Evolutionary conservation across 2,888 invertebrate species (phyloP), one percentile per base, ranked within the genome.

Genomic region (Leptinotarsa juncta): DNA sequence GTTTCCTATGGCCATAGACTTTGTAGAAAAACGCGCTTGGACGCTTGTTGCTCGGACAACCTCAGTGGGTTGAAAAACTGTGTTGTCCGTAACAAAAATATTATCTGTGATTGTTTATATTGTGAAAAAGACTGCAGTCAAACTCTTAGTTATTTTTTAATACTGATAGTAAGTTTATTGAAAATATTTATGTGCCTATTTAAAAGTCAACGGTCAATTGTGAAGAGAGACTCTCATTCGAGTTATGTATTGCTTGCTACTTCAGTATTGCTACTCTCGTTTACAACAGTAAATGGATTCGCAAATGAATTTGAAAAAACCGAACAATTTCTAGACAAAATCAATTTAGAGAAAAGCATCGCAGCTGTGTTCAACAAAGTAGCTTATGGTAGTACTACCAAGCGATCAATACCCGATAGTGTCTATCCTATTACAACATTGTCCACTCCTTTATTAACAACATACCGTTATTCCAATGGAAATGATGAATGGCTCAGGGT

Each of bases 341-440:
- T 91, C 77, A 90, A 91, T 81, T 86, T 92, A 81, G 93, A 93
- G 83, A 91, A 92, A 80, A 92, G 91, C 84, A 90, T 93, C 55
- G 92, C 91, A 10, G 93, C 93, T 26, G 91, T 93, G 69, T 90
- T 93, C 81, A 92, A 92, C 80, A 93, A 93, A 86, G 93, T 93
- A 65, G 92, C 93, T 0, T 92, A 93, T 82, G 92, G 92, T 20
- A 91, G 92, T 73, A 92, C 93, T 48, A 93, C 92, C n/a, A 93
- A 93, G 82, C 88, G 92, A 15, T 92, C 92, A 79, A 92, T 93
- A 80, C 91, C 92, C 16, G 92, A 92, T 72, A 92, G 90, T 81
- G 90, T 91, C 62, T 90, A 92, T 73, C 91, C 90, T 14, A 86
- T 92, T 53, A 92, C 92, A 62, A 93, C 93, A 12, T 89, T 91